Base-by-base conservation (phyloP, 2,797 vertebrate genomes). In the Ctenopoma multispine region DNA sequence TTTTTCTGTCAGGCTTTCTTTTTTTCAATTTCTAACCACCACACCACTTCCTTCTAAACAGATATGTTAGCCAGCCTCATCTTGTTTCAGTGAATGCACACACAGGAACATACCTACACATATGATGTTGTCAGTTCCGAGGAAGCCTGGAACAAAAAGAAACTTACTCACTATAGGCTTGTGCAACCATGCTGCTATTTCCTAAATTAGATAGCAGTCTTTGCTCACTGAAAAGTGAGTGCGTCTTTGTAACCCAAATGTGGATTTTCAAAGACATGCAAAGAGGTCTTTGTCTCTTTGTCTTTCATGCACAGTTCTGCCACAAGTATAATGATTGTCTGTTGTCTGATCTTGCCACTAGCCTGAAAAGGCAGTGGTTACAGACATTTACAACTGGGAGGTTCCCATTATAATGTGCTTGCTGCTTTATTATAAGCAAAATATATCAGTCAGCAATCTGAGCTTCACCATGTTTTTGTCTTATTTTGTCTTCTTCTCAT, bases 11-110 rank as follows among this genome's bases (percentile, higher is more conserved):
- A 64, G 41, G 41, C 60, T n/a, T 7, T 17, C 4, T 75, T 49
- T 29, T 29, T 20, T 64, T 84, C 46, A 74, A 61, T 24, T 70
- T 73, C 12, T 50, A 69, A 77, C 81, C 88, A 63, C 69, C 43
- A 84, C 86, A 83, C 82, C 86, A 84, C 83, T 81, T 91, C 83
- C 83, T 18, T 58, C 60, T 49, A 24, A 81, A 79, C 46, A 65
- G 54, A 75, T 68, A 49, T 46, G 36, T 63, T 57, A 60, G 50
- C 46, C 53, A 11, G 15, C 21, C 15, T 71, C 74, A 65, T 69
- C 73, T 44, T 55, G 24, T 77, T 48, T 75, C 60, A 23, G 43
- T 56, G 4, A 65, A 53, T 1, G 2, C 34, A 47, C 53, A 55
- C 4, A 63, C 11, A 40, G 21, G 9, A 15, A 38, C 21, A 21